Base-by-base conservation (phyloP, 23 tunicate genomes). In the Ascidia mentula region DNA sequence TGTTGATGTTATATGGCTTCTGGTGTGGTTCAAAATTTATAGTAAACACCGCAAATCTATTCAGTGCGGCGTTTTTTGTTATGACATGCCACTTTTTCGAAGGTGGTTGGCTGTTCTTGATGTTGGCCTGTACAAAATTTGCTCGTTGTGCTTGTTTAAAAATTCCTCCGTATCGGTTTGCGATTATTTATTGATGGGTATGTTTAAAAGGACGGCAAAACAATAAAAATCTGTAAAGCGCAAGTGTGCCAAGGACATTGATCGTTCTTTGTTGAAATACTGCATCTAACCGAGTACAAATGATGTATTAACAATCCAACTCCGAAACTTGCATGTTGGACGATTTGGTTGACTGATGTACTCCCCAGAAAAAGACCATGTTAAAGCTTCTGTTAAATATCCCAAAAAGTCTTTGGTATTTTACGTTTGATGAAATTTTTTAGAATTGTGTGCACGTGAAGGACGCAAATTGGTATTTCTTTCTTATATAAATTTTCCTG, bases 241-340 rank as follows among this genome's bases (percentile, higher is more conserved):
- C n/a, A n/a, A n/a, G n/a, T n/a, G n/a, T n/a, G n/a, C n/a, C n/a
- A n/a, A n/a, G n/a, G n/a, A n/a, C n/a, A n/a, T n/a, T n/a, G n/a
- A n/a, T n/a, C n/a, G n/a, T n/a, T n/a, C n/a, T n/a, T n/a, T n/a
- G n/a, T n/a, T n/a, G n/a, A n/a, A n/a, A n/a, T n/a, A n/a, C n/a
- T n/a, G n/a, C n/a, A n/a, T n/a, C n/a, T n/a, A n/a, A n/a, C 8
- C 30, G 20, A 35, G 45, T 74, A 39, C 78, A 74, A 36, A 74
- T 74, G 78, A 74, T 74, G 78, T 46, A 9, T 34, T 74, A 3
- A 74, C 78, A 74, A 74, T 74, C 78, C 78, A 74, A 74, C 78
- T 74, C 78, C 40, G 78, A 74, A 74, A 36, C 15, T 6, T 74
- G 34, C 8, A 74, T 74, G 78, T 74, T 37, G 78, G 39, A 35